Base-by-base conservation (phyloP, 2,888 invertebrate species). In the Parthenolecanium corni region DNA sequence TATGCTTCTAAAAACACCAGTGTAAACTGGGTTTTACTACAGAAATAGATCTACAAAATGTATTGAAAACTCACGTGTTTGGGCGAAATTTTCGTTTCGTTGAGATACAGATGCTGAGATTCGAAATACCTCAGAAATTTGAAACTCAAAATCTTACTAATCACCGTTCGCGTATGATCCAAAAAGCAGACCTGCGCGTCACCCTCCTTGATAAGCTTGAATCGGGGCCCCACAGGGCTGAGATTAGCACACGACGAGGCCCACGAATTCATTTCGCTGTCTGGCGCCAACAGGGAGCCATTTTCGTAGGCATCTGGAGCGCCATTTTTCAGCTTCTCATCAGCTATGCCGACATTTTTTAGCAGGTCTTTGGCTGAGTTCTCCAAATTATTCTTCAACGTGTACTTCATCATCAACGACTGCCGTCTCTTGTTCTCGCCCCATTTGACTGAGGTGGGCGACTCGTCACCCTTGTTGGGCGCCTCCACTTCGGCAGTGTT, bases 71-170 rank as follows among this genome's bases (percentile, higher is more conserved):
- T 79, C 72, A 87, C 87, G 77, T 84, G 83, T 75, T 82, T 82
- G 1, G 86, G 86, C 47, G 80, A 76, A 52, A 88, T 81, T 69
- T 83, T 80, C 63, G 81, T 79, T 67, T 83, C 82, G 68, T 80
- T 79, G 67, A 88, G 75, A 69, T 80, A 79, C 11, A 88, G 77
- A 69, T 82, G 81, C 72, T 87, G 87, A 42, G 80, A 82, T 73
- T 88, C 87, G 86, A 86, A 88, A 66, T 86, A 76, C 56, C 87
- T 76, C 42, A 87, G 77, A 72, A 86, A 85, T 73, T 85, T 85
- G 66, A 85, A 82, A 62, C 84, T 84, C 69, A 86, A 77, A 68
- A 88, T 83, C 74, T 88, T 88, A 74, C 83, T 84, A 67, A 87
- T 82, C 64, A 88, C 82, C 38, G 85, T 86, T 67, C 85, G 77